Conservation (phyloP, 1,140 invertebrate genomes). For the Pogonognathellus flavescens region DNA sequence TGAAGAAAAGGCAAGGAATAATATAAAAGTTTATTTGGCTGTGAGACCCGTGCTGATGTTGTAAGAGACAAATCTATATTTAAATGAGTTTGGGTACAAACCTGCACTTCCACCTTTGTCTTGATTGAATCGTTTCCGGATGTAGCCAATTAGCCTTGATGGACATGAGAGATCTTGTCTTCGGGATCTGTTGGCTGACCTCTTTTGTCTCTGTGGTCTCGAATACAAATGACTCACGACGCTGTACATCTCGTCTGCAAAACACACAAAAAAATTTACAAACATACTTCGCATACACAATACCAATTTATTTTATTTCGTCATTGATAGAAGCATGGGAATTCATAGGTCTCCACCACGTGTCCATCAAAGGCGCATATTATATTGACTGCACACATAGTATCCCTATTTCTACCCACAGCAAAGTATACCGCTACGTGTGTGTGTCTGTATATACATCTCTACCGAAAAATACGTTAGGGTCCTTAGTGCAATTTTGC, state of each 20-base stretch:
- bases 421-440: too few species aligned
- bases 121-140: conserved; percentile 66
- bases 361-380: too few species aligned
- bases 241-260: conserved; percentile 63
- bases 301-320: conserved; percentile 4
- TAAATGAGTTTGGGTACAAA: conserved; percentile 36
- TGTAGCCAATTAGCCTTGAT: conserved; percentile 65
- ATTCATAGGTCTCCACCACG: too few species aligned
- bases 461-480: not conserved
- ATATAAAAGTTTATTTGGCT: not conserved
- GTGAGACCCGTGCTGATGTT: not conserved
- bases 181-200: conserved; percentile 52
- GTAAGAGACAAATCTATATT: not conserved
- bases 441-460: not conserved
- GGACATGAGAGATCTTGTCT: conserved; percentile 66
- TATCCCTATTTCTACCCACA: too few species aligned
- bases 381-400: not conserved
- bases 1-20: not conserved
- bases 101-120: conserved; percentile 62
- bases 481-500: not conserved
- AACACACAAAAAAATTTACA: conserved; percentile 37
- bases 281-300: not conserved
- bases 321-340: not conserved
- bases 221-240: conserved; percentile 67
- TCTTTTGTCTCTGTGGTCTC: conserved; percentile 64